Conservation (phyloP, 2,797 vertebrate genomes). For the Holocentrus rufus region DNA sequence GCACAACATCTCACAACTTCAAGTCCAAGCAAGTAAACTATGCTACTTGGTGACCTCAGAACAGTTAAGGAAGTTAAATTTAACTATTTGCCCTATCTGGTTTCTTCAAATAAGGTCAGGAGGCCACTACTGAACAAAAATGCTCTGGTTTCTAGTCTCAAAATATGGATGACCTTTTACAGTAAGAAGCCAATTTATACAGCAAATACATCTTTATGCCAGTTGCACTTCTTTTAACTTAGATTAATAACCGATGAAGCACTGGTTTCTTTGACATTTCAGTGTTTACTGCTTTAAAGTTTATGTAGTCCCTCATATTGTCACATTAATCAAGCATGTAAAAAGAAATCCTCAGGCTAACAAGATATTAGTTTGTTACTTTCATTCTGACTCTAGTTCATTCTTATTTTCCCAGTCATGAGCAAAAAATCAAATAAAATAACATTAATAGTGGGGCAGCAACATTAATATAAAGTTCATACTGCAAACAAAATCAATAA, state of each 20-base stretch:
- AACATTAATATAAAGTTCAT: constrained; percentile 13
- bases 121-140: constrained; percentile 19
- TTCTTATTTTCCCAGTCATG: constrained; percentile 9
- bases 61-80: constrained; percentile 58
- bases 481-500: constrained; percentile 4
- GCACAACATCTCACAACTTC: constrained; percentile 65
- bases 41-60: constrained; percentile 60
- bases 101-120: constrained; percentile 55
- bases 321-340: neutral
- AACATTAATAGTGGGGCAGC: constrained; percentile 9
- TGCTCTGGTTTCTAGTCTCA: constrained; percentile 42
- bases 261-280: neutral
- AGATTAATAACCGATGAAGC: neutral
- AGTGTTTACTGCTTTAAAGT: neutral
- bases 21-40: constrained; percentile 67
- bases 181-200: neutral
- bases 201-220: neutral
- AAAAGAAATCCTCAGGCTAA: constrained; percentile 1
- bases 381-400: neutral
- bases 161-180: constrained; percentile 8
- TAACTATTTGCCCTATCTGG: constrained; percentile 53
- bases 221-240: neutral
- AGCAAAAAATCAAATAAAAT: neutral
- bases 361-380: constrained; percentile 16
- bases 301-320: neutral